These are phyloP conservation scores for Allolobophora icterica DNA, from an alignment of 2,888 invertebrate species.

Conservation along the genomic window DNA sequence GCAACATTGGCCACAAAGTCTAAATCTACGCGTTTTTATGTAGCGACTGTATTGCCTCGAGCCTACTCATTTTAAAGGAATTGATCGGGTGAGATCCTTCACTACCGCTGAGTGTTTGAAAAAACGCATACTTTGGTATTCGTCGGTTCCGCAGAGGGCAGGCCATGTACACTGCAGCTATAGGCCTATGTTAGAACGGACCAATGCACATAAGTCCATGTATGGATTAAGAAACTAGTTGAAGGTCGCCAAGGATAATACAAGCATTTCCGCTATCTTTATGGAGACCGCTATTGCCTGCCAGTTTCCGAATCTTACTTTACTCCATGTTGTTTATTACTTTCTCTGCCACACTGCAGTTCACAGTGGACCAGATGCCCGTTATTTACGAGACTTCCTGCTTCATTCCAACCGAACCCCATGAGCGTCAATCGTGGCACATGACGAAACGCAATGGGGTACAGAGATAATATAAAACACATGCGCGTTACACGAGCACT, in stretches of 20 bases:
- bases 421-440: background rate
- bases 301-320: background rate
- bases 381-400: background rate
- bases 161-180: background rate
- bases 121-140: too few relatives aligned
- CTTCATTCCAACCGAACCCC: background rate
- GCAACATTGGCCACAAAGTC: too few relatives aligned
- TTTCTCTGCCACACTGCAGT: background rate
- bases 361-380: conserved; percentile 17
- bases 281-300: too few relatives aligned
- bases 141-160: too few relatives aligned
- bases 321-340: background rate
- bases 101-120: too few relatives aligned
- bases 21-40: too few relatives aligned
- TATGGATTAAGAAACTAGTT: too few relatives aligned
- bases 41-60: too few relatives aligned
- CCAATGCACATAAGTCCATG: too few relatives aligned
- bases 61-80: too few relatives aligned
- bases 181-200: background rate
- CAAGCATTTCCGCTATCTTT: too few relatives aligned
- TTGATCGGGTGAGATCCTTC: too few relatives aligned
- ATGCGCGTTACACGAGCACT: background rate
- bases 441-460: background rate
- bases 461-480: background rate
- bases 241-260: background rate